Conservation (phyloP, 1,140 invertebrate genomes). For the Pararge aegeria region DNA sequence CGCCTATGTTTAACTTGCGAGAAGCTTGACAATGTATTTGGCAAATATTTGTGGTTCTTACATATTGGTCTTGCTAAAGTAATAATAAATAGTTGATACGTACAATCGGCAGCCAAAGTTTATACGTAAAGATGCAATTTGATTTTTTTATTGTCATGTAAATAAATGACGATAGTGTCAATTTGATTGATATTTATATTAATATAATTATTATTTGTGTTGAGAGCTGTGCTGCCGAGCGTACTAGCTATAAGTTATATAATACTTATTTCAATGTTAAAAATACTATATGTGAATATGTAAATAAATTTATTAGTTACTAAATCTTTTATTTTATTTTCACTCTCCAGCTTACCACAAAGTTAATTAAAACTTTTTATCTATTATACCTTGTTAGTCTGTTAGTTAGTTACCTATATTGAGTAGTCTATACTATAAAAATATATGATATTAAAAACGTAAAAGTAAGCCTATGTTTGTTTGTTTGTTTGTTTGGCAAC, state of each 20-base stretch:
- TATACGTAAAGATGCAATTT: conserved; percentile 21
- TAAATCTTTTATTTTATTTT: conserved; percentile 35
- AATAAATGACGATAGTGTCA: conserved; percentile 23
- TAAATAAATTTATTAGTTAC: conserved; percentile 74
- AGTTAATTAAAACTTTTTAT: background rate
- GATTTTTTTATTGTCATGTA: conserved; percentile 19
- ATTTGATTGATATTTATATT: conserved; percentile 20
- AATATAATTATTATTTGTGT: background rate
- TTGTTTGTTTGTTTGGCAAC: too few relatives aligned
- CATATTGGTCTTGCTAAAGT: conserved; percentile 35
- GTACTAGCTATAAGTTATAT: conserved; percentile 41
- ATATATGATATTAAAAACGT: too few relatives aligned
- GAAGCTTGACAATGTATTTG: background rate
- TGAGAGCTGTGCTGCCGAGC: conserved; percentile 39
- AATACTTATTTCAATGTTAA: conserved; percentile 63
- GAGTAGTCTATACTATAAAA: too few relatives aligned
- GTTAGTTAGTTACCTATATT: too few relatives aligned
- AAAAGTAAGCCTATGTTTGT: too few relatives aligned
- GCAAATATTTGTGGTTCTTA: conserved; percentile 10
- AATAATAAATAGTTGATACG: conserved; percentile 45
- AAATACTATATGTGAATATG: conserved; percentile 73
- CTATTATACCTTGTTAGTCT: too few relatives aligned
- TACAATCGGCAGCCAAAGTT: conserved; percentile 41
- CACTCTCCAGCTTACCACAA: background rate
- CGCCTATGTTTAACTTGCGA: background rate